phyloP scores from a whole-genome alignment of 2,113 vertebrate species.

The Pelodiscus sinensis region DNA sequence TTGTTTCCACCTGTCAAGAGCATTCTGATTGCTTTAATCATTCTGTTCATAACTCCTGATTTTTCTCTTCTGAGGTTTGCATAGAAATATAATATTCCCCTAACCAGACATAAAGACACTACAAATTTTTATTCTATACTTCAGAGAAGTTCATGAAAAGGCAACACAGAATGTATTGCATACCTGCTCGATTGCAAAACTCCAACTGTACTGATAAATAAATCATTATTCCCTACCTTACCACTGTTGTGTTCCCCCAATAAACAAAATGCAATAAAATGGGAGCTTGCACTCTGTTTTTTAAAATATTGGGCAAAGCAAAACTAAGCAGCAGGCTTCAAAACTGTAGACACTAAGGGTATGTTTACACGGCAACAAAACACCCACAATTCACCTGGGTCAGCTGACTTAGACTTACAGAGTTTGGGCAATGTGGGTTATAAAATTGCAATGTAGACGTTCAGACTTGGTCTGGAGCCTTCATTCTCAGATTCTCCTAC shows the following conservation, averaged over 20 bases:
- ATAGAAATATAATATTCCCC: background rate
- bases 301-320: slow-evolving; percentile 7
- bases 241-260: background rate
- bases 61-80: slow-evolving; percentile 37
- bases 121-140: background rate
- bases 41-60: slow-evolving; percentile 28
- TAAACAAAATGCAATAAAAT: slow-evolving; percentile 4
- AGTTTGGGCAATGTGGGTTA: background rate
- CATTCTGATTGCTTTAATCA: slow-evolving; percentile 35
- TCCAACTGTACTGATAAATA: background rate
- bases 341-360: background rate
- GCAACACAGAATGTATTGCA: background rate
- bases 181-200: background rate
- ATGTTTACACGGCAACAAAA: background rate
- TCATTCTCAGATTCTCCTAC: background rate
- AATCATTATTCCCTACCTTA: slow-evolving; percentile 15
- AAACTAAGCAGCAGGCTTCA: background rate
- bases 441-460: background rate
- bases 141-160: background rate
- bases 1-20: slow-evolving; percentile 54
- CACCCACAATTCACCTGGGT: background rate
- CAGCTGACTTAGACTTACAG: background rate
- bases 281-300: slow-evolving; percentile 16
- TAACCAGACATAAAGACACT: background rate
- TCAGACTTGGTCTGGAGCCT: background rate